Evolutionary conservation across 2,113 vertebrate genomes (phyloP).

Genomic region (Nothocercus julius): DNA sequence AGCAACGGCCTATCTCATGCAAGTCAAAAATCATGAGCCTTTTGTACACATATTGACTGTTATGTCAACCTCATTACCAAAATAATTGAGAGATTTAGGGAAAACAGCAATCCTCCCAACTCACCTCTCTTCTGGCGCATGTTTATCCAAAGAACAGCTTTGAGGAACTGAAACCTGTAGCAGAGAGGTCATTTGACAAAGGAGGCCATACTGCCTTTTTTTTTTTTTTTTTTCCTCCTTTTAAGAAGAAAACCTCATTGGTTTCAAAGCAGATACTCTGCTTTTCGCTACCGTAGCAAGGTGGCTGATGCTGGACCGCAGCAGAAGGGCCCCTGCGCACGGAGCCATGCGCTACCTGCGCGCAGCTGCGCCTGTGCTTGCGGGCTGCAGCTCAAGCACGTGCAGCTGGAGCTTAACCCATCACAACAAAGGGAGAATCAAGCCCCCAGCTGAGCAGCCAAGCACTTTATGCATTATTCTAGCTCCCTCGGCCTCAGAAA

Average conservation of each 20-base stretch:
- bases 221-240: not conserved
- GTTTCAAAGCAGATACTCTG: not conserved
- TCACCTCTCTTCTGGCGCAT: not conserved
- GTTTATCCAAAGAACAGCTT: not conserved
- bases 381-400: accelerated
- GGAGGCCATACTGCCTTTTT: not conserved
- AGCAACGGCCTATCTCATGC: not conserved
- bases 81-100: not conserved
- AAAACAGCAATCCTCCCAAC: not conserved
- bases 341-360: not conserved
- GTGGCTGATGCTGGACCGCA: accelerated
- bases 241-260: not conserved
- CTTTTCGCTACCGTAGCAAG: not conserved
- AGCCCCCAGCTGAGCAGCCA: not conserved
- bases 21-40: not conserved
- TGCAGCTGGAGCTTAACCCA: not conserved
- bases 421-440: conserved; percentile 20
- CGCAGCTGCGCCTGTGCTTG: accelerated
- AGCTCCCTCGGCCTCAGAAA: conserved; percentile 4
- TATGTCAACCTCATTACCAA: not conserved
- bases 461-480: not conserved
- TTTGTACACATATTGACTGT: not conserved
- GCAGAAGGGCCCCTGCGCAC: not conserved
- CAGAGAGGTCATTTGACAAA: not conserved
- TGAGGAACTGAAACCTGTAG: not conserved